These are phyloP conservation scores for Halictus quadricinctus DNA, from an alignment of 2,888 invertebrate species.

Conservation along the genomic window DNA sequence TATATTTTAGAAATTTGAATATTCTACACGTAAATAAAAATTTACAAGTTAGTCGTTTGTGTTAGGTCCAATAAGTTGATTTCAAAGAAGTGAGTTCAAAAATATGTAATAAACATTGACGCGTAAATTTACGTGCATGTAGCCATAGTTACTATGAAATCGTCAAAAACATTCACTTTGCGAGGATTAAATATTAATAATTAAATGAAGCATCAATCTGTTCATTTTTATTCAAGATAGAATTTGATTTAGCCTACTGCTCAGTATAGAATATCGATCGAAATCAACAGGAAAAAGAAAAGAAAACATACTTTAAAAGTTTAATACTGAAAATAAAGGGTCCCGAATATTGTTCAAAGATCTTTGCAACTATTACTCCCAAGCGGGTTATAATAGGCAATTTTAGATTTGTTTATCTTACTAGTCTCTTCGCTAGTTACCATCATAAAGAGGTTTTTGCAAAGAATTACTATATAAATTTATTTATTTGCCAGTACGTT, in stretches of 20 bases:
- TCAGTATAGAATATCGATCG: neutral
- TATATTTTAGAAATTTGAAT: no score
- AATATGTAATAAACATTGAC: no score
- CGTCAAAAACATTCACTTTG: no score
- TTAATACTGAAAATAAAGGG: neutral
- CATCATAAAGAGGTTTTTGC: neutral
- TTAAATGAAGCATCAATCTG: neutral
- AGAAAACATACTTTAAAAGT: neutral
- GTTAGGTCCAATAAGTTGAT: no score
- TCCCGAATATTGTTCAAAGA: neutral
- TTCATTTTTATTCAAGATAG: neutral
- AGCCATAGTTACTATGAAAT: no score
- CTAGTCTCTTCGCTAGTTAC: neutral
- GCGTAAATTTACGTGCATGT: no score
- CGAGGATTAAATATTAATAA: no score
- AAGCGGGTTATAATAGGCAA: neutral
- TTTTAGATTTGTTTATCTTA: neutral
- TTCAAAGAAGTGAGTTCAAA: no score
- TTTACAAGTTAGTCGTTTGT: no score
- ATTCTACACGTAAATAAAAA: no score
- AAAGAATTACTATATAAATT: neutral
- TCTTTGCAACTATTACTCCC: neutral
- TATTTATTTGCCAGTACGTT: neutral
- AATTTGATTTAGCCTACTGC: neutral
- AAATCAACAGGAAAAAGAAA: neutral